Percentiles rank a stretch among this genome's conserved stretches.
phyloP scores from a whole-genome alignment of 2,797 vertebrate species.

The Lagocephalus sceleratus region DNA sequence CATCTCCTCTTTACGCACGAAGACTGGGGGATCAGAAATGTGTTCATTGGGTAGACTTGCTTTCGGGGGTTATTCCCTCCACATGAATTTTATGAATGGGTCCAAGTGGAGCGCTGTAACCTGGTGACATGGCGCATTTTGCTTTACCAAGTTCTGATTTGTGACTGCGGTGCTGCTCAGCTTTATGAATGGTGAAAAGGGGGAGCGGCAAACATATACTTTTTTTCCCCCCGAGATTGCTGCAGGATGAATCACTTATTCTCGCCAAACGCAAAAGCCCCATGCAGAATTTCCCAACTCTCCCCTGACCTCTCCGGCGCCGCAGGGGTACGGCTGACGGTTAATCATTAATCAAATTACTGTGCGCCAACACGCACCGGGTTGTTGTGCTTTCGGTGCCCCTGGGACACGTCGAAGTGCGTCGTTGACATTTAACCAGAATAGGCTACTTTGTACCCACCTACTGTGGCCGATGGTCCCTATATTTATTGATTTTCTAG shows the following conservation, averaged over 20 bases:
- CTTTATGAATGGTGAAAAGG: background rate
- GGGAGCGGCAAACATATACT: background rate
- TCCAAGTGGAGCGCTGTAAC: background rate
- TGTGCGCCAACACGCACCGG: constrained; percentile 36
- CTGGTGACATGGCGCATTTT: background rate
- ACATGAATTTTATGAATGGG: too few species aligned
- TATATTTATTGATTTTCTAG: constrained; percentile 25
- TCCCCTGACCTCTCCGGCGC: constrained; percentile 7
- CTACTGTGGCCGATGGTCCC: constrained; percentile 15
- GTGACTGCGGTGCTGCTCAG: too few species aligned
- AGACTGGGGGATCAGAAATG: background rate
- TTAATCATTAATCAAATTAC: constrained; percentile 67
- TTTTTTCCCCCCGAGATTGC: background rate
- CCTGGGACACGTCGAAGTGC: constrained; percentile 23
- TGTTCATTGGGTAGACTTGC: too few species aligned
- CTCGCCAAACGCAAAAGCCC: constrained; percentile 4
- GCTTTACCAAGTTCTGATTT: background rate
- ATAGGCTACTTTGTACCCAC: constrained; percentile 23
- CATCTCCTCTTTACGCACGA: constrained; percentile 21
- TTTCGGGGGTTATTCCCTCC: too few species aligned
- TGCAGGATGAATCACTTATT: too few species aligned
- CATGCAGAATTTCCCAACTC: constrained; percentile 6
- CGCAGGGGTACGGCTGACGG: constrained; percentile 22
- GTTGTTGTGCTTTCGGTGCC: constrained; percentile 28
- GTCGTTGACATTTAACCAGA: constrained; percentile 59